phyloP scores from a whole-genome alignment of 2,113 vertebrate genomes.

The Vombatus ursinus region DNA sequence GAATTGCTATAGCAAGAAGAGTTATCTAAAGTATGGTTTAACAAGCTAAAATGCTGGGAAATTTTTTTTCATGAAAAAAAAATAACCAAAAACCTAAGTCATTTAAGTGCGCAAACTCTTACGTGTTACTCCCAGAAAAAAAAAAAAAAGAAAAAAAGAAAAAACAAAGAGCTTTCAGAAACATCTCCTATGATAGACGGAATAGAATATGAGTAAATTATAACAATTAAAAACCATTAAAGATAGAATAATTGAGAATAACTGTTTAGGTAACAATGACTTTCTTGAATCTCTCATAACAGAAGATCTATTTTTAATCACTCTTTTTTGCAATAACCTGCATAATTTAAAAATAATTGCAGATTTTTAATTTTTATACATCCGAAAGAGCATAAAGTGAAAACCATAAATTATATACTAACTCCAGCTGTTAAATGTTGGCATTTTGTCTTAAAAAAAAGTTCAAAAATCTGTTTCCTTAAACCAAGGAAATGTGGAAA shows the following conservation, averaged over 20 bases:
- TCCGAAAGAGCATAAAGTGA: slow-evolving; percentile 78
- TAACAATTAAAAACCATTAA: slow-evolving; percentile 82
- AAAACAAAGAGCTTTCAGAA: slow-evolving; percentile 80
- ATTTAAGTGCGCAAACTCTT: slow-evolving; percentile 70
- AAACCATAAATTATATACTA: slow-evolving; percentile 86
- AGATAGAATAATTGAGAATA: slow-evolving; percentile 77
- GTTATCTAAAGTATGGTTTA: slow-evolving; percentile 47
- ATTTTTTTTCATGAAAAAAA: background rate
- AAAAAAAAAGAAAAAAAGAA: slow-evolving; percentile 77
- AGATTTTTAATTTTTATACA: slow-evolving; percentile 81
- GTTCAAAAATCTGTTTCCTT: slow-evolving; percentile 98
- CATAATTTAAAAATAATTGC: slow-evolving; percentile 77
- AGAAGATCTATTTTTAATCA: slow-evolving; percentile 77
- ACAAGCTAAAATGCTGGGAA: slow-evolving; percentile 8
- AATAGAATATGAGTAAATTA: slow-evolving; percentile 77
- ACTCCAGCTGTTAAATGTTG: slow-evolving; percentile 87
- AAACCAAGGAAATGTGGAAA: slow-evolving; percentile 96
- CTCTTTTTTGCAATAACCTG: slow-evolving; percentile 67
- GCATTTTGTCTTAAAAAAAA: slow-evolving; percentile 87
- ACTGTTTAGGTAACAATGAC: slow-evolving; percentile 83
- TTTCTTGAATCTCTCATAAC: slow-evolving; percentile 72
- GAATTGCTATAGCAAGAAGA: slow-evolving; percentile 28
- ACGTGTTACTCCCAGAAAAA: slow-evolving; percentile 65
- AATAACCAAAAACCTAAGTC: slow-evolving; percentile 11
- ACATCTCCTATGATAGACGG: slow-evolving; percentile 62